Evolutionary conservation across 2,797 vertebrate genomes (phyloP), one percentile per base, ranked within the genome.

Genomic region (Myiotriccus ornatus): DNA sequence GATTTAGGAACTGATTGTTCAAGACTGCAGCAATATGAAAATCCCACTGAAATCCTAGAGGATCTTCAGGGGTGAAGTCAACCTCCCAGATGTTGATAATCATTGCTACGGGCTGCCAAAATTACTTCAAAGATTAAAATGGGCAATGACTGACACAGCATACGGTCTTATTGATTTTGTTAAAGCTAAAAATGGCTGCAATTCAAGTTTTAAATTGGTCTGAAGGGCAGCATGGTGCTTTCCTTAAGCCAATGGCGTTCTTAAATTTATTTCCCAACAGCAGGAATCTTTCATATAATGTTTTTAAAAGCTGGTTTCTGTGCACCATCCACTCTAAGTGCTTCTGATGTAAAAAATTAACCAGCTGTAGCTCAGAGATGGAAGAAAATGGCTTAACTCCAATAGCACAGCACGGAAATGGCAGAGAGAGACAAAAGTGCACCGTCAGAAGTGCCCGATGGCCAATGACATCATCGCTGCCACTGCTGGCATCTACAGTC

Each of bases 181-280:
- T 89, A 93, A 91, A 73, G 83, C 59, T 86, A 82, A 91, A 96
- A 92, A 88, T 96, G 94, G 85, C 91, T 70, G 14, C 62, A 73
- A 39, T 92, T 94, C 95, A 96, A 93, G 44, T 67, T 94, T 89
- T 86, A 94, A 88, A 94, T 94, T 69, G 91, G 44, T 47, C 49
- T 34, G 60, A 86, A 91, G 91, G 74, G 63, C 47, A 74, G 63
- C 27, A 74, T 0, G 0, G 24, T 49, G 44, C 50, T 96, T 85
- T 86, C 67, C 34, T 71, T 83, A 84, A 95, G 32, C 32, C 65
- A 75, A 56, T 32, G n/a, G 34, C 41, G 35, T 79, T 39, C 80
- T 70, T 60, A 82, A 84, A 93, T 84, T 76, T 87, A 78, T 95
- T 94, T 95, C 56, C 60, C 64, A 57, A 68, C 28, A 79, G 67